These are phyloP conservation scores for Epinephelus awoara DNA, from an alignment of 2,797 vertebrate genomes.

Conservation along the genomic window DNA sequence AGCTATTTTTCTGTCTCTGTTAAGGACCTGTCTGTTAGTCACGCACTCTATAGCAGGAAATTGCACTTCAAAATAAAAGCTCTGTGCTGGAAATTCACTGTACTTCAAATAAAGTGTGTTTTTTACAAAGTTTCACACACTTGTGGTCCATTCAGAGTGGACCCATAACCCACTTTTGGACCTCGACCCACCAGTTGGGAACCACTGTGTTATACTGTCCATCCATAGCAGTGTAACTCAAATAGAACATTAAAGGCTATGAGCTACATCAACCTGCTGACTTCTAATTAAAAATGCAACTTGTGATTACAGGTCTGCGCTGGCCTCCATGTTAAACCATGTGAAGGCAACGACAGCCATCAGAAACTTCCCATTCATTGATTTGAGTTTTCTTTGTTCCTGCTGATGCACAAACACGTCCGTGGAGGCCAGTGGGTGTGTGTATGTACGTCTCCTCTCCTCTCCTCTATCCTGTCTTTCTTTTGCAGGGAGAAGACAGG, in stretches of 20 bases:
- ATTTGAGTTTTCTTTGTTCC: conserved; percentile 7
- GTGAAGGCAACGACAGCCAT: background rate
- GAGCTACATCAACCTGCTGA: background rate
- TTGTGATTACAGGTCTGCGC: background rate
- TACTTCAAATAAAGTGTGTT: no score
- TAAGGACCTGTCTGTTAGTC: no score
- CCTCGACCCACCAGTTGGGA: no score
- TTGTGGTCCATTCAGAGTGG: no score
- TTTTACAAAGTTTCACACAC: no score
- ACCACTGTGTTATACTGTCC: background rate
- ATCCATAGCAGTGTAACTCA: background rate
- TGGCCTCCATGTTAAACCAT: background rate
- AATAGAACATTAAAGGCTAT: background rate
- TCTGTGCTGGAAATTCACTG: no score
- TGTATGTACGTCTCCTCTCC: background rate
- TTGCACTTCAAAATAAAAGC: no score
- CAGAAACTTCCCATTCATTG: conserved; percentile 2
- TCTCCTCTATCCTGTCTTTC: conserved; percentile 10
- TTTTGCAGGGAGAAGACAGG: conserved; percentile 62
- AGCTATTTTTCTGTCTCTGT: no score
- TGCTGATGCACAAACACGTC: background rate
- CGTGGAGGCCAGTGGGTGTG: background rate
- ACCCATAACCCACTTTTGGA: no score
- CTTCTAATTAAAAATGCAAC: background rate
- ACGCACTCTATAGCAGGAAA: no score